A percentile compares a stretch with the other conserved stretches of the same genome.
phyloP scores from a whole-genome alignment of 2,113 vertebrate species.

The Malurus cyaneus region DNA sequence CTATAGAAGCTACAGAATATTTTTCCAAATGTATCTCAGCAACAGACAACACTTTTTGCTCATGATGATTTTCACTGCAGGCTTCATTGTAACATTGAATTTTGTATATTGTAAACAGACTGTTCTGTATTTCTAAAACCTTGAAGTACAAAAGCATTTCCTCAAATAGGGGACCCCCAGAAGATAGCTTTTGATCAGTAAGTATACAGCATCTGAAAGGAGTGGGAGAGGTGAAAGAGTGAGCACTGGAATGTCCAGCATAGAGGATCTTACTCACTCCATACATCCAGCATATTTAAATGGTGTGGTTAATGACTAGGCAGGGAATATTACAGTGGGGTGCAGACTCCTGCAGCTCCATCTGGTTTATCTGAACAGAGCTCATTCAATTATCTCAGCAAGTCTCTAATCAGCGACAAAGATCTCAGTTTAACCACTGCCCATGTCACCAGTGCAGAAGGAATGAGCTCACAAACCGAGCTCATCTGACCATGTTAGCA shows the following conservation, averaged over 20 bases:
- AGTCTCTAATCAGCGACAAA: constrained; percentile 16
- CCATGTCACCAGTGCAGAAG: not conserved
- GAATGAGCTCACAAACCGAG: not conserved
- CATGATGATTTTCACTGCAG: not conserved
- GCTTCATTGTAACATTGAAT: not conserved
- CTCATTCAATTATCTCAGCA: constrained; percentile 1
- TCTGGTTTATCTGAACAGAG: not conserved
- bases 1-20: not conserved
- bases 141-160: not conserved
- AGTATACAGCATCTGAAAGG: not conserved
- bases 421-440: not conserved
- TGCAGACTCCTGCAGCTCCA: not conserved
- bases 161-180: not conserved
- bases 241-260: not conserved
- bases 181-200: not conserved
- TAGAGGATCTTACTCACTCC: not conserved
- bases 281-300: not conserved
- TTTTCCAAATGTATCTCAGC: not conserved
- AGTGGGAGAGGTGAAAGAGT: not conserved
- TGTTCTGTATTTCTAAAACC: not conserved
- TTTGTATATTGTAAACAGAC: not conserved
- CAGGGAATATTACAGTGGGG: not conserved
- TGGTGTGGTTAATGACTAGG: not conserved
- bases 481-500: not conserved
- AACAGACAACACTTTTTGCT: not conserved